Evolutionary conservation across 2,888 invertebrate species (phyloP).

Genomic region (Agrochola lota): DNA sequence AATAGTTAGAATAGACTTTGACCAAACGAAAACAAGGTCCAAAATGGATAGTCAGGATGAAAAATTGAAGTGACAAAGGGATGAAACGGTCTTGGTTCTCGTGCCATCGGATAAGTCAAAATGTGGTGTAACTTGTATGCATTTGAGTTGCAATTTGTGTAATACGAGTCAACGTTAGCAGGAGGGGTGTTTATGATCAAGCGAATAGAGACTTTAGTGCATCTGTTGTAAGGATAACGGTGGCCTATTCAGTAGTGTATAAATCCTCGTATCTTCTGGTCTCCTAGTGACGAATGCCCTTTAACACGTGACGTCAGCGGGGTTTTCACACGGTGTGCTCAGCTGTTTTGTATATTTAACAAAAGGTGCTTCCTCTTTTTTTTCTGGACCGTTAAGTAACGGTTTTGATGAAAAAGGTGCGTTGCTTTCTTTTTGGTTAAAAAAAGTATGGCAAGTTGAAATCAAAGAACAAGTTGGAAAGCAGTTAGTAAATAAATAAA

Average conservation of each 20-base stretch:
- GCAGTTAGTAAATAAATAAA: not conserved
- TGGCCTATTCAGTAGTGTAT: constrained; percentile 36
- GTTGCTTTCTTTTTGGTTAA: not conserved
- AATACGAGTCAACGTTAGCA: not conserved
- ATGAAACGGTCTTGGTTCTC: constrained; percentile 29
- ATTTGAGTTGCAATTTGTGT: constrained; percentile 47
- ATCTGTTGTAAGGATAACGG: constrained; percentile 15
- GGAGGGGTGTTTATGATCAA: constrained; percentile 21
- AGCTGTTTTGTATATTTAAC: constrained; percentile 20
- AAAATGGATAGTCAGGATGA: constrained; percentile 26
- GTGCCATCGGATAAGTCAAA: constrained; percentile 19
- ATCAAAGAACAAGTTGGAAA: not conserved
- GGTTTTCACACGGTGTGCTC: constrained; percentile 60
- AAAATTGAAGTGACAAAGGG: constrained; percentile 21
- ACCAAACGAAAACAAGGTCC: constrained; percentile 12
- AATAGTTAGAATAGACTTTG: constrained; percentile 22
- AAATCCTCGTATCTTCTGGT: constrained; percentile 72
- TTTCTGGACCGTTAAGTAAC: constrained; percentile 13
- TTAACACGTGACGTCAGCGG: constrained; percentile 86
- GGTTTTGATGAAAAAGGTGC: constrained; percentile 6
- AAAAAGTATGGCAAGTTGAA: not conserved
- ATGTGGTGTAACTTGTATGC: constrained; percentile 12
- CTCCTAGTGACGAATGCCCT: constrained; percentile 82
- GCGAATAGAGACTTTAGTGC: constrained; percentile 35
- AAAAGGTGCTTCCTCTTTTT: constrained; percentile 22